Evolutionary conservation across 64 coral and sea anemone genomes (phyloP).

Genomic region (Pachyseris speciosa): DNA sequence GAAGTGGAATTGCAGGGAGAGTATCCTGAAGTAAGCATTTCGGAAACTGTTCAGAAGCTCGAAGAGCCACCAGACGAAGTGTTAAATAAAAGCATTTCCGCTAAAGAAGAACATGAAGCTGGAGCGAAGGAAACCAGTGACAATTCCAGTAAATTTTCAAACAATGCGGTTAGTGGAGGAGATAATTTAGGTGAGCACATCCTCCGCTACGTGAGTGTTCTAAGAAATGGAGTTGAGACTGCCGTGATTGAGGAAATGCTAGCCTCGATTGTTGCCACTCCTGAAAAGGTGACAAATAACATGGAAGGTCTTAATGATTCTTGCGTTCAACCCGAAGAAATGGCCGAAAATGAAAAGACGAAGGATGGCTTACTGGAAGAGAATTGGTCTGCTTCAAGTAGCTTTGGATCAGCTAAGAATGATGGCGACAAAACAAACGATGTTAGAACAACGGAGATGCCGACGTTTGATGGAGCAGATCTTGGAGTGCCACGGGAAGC

Average conservation of each 20-base stretch:
- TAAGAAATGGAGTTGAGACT: background rate
- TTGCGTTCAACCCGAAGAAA: background rate
- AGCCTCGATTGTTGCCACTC: background rate
- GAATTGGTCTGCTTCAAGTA: slow-evolving; percentile 15
- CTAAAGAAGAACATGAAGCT: background rate
- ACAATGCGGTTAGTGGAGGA: background rate
- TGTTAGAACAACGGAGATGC: background rate
- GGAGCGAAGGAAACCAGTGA: background rate
- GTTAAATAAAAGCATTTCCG: background rate
- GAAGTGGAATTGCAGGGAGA: background rate
- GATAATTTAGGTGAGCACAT: background rate
- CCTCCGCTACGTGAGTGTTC: background rate
- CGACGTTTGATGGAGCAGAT: background rate
- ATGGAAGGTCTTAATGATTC: background rate
- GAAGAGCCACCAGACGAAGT: background rate
- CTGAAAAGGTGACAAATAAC: background rate
- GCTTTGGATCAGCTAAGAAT: background rate
- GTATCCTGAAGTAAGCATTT: background rate
- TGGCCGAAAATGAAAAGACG: background rate
- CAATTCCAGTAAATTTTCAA: background rate
- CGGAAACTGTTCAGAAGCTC: background rate
- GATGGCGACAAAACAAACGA: background rate
- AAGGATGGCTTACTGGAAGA: background rate
- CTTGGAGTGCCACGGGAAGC: background rate
- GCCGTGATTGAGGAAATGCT: background rate